Evolutionary conservation across 2,797 vertebrate species (phyloP), one percentile per base, ranked within the genome.

Genomic region (Halcyon chelicuti): DNA sequence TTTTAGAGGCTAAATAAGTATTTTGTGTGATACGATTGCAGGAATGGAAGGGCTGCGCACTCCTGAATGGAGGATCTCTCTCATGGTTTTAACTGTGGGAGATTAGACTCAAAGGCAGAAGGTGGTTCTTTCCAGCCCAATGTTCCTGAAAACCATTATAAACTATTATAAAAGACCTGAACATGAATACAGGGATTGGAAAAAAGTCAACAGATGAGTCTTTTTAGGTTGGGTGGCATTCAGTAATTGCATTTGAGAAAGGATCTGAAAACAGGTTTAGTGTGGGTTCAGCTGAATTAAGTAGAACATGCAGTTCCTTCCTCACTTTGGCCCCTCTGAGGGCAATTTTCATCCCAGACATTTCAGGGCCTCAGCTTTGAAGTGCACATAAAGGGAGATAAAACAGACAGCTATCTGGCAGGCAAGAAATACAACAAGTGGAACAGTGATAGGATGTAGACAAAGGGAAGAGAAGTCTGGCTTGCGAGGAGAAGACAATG

Each of bases 221-320:
- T 55, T 89, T 86, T 88, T 87, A 83, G 88, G 46, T 80, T 90
- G 46, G 46, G 42, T 72, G 77, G 39, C 39, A 86, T 86, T 90
- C 35, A 51, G 28, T 55, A 80, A 81, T 28, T 75, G 46, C 49
- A 73, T 68, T 57, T 71, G 73, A 88, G 75, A 91, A 91, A 86
- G 51, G 21, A 86, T 66, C 3, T 37, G 54, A 94, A 74, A 93
- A 80, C 35, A 92, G 51, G 84, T 91, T 94, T 83, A 95, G 62
- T 31, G 13, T 8, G 51, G 58, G 72, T 89, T 77, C 58, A 62
- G n/a, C n/a, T 55, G 58, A 83, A 74, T 81, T 57, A 77, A 89
- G 68, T 29, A 89, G 80, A 93, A 90, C 52, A 91, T 72, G 65
- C 54, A 68, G 31, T 84, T 92, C 83, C 88, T 76, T 93, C 60